Percentiles rank a stretch among this genome's conserved stretches.
Conservation (phyloP, 1,140 invertebrate genomes). For the Papilio helenus region DNA sequence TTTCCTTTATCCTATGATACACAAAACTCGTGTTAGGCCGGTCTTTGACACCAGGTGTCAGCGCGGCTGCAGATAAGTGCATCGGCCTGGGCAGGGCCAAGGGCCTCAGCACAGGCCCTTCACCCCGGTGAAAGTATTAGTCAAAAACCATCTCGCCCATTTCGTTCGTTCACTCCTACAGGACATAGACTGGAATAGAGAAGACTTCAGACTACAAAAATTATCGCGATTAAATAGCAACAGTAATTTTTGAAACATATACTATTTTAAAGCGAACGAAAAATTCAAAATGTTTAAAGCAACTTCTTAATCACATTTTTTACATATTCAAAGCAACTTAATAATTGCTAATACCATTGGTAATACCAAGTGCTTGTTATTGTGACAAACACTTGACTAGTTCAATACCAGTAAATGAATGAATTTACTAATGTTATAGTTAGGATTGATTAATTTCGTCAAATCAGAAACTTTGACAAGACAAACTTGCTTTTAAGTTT, state of each 20-base stretch:
- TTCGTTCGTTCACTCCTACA: constrained; percentile 72
- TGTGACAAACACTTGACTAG: no score
- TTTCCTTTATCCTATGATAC: constrained; percentile 8
- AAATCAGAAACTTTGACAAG: no score
- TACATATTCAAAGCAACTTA: no score
- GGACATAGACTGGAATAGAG: constrained; percentile 50
- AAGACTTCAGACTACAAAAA: constrained; percentile 34
- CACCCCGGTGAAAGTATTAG: constrained; percentile 71
- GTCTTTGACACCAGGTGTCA: constrained; percentile 28
- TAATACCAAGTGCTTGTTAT: no score
- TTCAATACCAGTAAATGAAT: no score
- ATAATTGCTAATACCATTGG: no score
- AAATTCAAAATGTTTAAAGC: neutral
- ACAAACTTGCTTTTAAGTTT: no score
- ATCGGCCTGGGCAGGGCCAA: constrained; percentile 55
- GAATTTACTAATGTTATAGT: no score
- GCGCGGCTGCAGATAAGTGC: constrained; percentile 56
- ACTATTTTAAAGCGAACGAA: neutral
- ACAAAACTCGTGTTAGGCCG: constrained; percentile 17
- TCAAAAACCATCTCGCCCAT: constrained; percentile 68
- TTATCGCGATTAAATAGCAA: neutral
- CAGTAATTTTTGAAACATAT: neutral
- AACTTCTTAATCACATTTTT: no score
- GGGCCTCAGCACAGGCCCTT: constrained; percentile 61
- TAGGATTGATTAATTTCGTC: no score